Base-by-base conservation (phyloP, 2,797 vertebrate species). In the Bradypus variegatus region DNA sequence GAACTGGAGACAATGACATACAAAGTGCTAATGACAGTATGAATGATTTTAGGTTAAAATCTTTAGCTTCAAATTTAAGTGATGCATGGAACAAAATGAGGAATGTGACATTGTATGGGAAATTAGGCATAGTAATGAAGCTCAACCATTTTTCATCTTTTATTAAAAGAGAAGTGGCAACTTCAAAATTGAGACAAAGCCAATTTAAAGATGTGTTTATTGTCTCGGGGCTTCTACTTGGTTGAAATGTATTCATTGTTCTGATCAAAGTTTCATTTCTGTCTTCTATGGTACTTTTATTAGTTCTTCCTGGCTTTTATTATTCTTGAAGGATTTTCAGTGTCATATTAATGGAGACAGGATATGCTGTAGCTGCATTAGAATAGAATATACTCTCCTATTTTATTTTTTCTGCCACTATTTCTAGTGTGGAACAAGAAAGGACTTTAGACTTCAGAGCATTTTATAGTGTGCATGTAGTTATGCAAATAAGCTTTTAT, bases 141-240 rank as follows among this genome's bases (percentile, higher is more conserved):
- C 72, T 80, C 72, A 55, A 31, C 81, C n/a, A 33, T 89, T 91
- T 76, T 79, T 93, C 82, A 92, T 75, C 18, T 88, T 82, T 89
- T 84, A 92, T 88, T 62, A 81, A 70, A 81, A 81, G 89, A 76
- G 70, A 88, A 76, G 27, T 89, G 85, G 81, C 64, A 79, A 69
- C 53, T 76, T 96, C 55, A 93, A 86, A 83, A 88, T 92, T 83
- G 91, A 83, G 55, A 86, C 25, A 90, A 88, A 94, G 62, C 15
- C 55, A 84, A 55, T 78, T 91, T 55, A 16, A 90, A 73, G 67
- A 64, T 82, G 73, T 2, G 55, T 69, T 89, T 85, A 62, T 50
- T 82, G 5, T 91, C 45, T 81, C 67, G 69, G 64, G 80, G 25
- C 64, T 88, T 82, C 88, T 77, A n/a, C 55, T 86, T 13, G 10